Evolutionary conservation across 2,797 vertebrate species (phyloP).

Genomic region (Megaceryle alcyon): DNA sequence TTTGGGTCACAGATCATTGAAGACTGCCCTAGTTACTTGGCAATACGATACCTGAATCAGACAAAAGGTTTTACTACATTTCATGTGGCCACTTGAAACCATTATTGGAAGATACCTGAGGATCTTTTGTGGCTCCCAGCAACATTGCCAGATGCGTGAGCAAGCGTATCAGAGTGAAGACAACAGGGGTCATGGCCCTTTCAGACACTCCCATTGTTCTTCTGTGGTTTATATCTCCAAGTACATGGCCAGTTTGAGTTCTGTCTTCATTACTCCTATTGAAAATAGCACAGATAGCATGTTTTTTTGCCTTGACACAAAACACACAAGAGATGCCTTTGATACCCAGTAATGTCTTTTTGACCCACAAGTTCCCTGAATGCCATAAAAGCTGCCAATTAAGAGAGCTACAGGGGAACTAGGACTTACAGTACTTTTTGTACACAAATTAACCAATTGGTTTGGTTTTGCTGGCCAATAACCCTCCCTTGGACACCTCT

Average conservation of each 20-base stretch:
- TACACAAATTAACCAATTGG: neutral
- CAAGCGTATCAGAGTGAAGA: slow-evolving; percentile 83
- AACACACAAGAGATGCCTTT: neutral
- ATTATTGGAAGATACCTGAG: slow-evolving; percentile 74
- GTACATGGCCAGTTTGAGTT: slow-evolving; percentile 88
- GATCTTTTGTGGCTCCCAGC: slow-evolving; percentile 77
- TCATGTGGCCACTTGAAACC: neutral
- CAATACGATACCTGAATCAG: neutral
- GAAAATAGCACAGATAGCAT: neutral
- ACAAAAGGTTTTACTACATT: neutral
- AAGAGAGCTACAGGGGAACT: neutral
- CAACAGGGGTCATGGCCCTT: slow-evolving; percentile 80
- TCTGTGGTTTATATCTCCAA: slow-evolving; percentile 78
- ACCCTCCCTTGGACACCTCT: neutral
- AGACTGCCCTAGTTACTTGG: neutral
- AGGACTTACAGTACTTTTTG: neutral
- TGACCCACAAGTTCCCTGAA: neutral
- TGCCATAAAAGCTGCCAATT: neutral
- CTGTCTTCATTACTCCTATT: slow-evolving; percentile 73
- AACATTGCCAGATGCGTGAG: slow-evolving; percentile 91
- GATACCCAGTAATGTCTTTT: neutral
- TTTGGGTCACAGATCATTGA: neutral
- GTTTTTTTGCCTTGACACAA: neutral
- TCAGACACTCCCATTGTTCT: slow-evolving; percentile 79
- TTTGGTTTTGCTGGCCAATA: neutral